These are phyloP conservation scores for Coreoperca whiteheadi DNA, from an alignment of 2,113 vertebrate species.

Conservation along the genomic window DNA sequence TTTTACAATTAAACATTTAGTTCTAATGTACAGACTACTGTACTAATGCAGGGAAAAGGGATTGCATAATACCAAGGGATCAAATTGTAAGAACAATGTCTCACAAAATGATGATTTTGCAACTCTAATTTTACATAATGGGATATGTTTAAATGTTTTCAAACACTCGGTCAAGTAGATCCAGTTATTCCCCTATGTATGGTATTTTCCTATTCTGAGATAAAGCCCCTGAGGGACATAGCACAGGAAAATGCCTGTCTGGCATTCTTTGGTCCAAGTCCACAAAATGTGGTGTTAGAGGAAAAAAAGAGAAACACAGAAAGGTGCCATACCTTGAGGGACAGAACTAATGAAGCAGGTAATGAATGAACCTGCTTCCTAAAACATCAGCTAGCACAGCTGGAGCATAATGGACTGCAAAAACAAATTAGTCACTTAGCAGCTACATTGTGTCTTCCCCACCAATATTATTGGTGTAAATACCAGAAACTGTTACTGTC, in stretches of 20 bases:
- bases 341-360: slow-evolving; percentile 74
- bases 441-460: slow-evolving; percentile 28
- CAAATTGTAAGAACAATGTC: neutral
- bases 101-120: neutral
- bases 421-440: slow-evolving; percentile 68
- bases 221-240: slow-evolving; percentile 40
- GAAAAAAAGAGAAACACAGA: slow-evolving; percentile 36
- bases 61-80: neutral
- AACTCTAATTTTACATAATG: neutral
- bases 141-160: neutral
- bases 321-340: slow-evolving; percentile 69
- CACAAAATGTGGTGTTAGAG: slow-evolving; percentile 42
- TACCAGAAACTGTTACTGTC: slow-evolving; percentile 53
- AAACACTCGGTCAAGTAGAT: slow-evolving; percentile 32
- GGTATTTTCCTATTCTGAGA: slow-evolving; percentile 43
- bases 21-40: neutral
- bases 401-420: slow-evolving; percentile 70
- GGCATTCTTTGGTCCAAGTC: slow-evolving; percentile 51
- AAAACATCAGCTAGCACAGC: slow-evolving; percentile 70
- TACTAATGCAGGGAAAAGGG: neutral
- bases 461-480: slow-evolving; percentile 37
- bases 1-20: neutral
- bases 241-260: slow-evolving; percentile 60
- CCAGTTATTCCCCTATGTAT: slow-evolving; percentile 25
- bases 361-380: slow-evolving; percentile 72